A percentile compares a stretch with the other conserved stretches of the same genome.
These are phyloP conservation scores for Rhynchopsitta pachyrhyncha DNA, from an alignment of 2,113 vertebrate genomes.

Conservation along the genomic window DNA sequence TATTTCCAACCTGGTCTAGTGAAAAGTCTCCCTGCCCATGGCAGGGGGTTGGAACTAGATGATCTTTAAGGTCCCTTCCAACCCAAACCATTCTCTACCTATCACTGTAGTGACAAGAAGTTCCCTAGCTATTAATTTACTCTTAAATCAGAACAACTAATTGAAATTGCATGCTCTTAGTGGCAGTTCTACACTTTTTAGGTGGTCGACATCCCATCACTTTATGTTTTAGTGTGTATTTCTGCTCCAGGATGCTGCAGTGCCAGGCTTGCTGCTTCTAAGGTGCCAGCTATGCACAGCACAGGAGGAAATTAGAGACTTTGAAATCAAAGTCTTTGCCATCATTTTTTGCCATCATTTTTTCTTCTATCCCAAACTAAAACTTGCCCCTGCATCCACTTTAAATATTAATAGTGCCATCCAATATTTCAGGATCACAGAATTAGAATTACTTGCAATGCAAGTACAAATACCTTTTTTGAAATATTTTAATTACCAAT, in stretches of 20 bases:
- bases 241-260: not conserved
- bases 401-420: not conserved
- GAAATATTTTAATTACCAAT: not conserved
- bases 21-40: not conserved
- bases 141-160: constrained; percentile 31
- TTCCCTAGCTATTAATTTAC: not conserved
- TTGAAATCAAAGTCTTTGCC: not conserved
- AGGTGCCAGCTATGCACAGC: accelerated
- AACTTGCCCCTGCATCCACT: not conserved
- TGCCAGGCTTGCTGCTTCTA: not conserved
- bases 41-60: not conserved
- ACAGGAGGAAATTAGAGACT: not conserved
- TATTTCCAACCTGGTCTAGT: not conserved
- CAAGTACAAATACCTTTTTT: not conserved
- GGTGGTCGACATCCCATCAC: not conserved
- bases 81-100: not conserved
- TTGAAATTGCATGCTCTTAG: not conserved
- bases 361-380: not conserved
- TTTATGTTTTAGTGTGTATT: not conserved
- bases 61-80: not conserved
- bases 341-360: not conserved
- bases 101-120: not conserved
- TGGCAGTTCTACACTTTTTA: not conserved
- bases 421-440: constrained; percentile 2
- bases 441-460: not conserved